Base-by-base conservation (phyloP, 2,888 invertebrate genomes). In the Macrosiphum euphorbiae region DNA sequence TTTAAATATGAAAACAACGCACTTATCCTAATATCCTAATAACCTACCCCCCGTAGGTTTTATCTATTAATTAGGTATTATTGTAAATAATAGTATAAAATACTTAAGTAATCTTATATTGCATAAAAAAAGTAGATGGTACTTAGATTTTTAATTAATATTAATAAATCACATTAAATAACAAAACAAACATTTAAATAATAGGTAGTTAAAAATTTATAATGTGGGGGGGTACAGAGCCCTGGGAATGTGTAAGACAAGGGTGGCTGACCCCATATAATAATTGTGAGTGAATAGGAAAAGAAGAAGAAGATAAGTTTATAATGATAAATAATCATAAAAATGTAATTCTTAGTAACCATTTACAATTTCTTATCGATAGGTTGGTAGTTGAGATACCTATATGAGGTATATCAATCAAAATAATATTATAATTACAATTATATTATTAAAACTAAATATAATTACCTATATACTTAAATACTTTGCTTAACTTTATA, bases 121-220 rank as follows among this genome's bases (percentile, higher is more conserved):
- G 1, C 7, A 47, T 41, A 13, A 78, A 67, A 78, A 78, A 88
- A 58, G 13, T 26, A 90, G 3, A 26, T 52, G 50, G 26, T 91
- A 91, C 84, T 78, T 78, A 78, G 10, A 28, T 90, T 41, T 84
- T 84, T 67, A 67, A 91, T 84, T 67, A 67, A 55, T 41, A 90
- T 20, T 28, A 91, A 91, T 28, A 91, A 91, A 91, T 90, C 28
- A 52, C 91, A 91, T 91, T 44, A 84, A 52, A 84, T 85, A 91
- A 91, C 85, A 91, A 91, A 86, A 91, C 86, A 58, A 85, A 86
- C 24, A 58, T 86, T 86, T 91, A 47, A 91, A 58, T 26, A 24
- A 86, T n/a, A 78, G n/a, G 24, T 67, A 88, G 26, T 52, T 61
- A 16, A 58, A 55, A 55, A 88, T 24, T 24, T 88, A 24, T 55